Base-by-base conservation (phyloP, 1,140 invertebrate species). In the Vanessa atalanta region DNA sequence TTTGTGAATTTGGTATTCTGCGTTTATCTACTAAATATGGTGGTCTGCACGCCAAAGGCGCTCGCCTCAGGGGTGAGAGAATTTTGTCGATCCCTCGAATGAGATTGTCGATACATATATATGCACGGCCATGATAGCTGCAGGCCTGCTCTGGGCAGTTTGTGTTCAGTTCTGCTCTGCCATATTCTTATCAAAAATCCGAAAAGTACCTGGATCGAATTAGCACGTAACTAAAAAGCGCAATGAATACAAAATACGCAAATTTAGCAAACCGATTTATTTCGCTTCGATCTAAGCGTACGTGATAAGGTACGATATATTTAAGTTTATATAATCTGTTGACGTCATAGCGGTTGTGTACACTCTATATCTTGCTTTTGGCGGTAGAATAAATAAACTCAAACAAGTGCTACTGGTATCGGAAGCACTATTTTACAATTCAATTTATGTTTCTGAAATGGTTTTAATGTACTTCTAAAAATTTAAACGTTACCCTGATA, bases 301-400 rank as follows among this genome's bases (percentile, higher is more conserved):
- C 26, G 26, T 31, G 26, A 31, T 64, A 50, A 65, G 64, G 50
- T 65, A 65, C 11, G n/a, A 13, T 43, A 43, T 43, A 9, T 31
- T 23, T 26, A n/a, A 65, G 47, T 50, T 65, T 65, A 50, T 51
- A 31, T 50, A 47, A 65, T 65, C 64, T 70, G 60, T 43, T 72
- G 48, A 72, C 70, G 70, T 72, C 70, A 65, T 47, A n/a, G 14
- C 26, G 13, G 37, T 43, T 31, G 9, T 53, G 20, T 66, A 48
- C 15, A 60, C 57, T 60, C 23, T 60, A 16, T 61, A 61, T 37
- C 20, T 37, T 15, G 23, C 11, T 61, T 66, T 53, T 37, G n/a
- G 64, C 47, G 64, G 47, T 3, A 50, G 48, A 65, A 65, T 48
- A 66, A 51, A 66, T 23, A 66, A 53, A 37, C 50, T 53, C 4